Base-by-base conservation (phyloP, 2,113 vertebrate genomes). In the Melospiza melodia region DNA sequence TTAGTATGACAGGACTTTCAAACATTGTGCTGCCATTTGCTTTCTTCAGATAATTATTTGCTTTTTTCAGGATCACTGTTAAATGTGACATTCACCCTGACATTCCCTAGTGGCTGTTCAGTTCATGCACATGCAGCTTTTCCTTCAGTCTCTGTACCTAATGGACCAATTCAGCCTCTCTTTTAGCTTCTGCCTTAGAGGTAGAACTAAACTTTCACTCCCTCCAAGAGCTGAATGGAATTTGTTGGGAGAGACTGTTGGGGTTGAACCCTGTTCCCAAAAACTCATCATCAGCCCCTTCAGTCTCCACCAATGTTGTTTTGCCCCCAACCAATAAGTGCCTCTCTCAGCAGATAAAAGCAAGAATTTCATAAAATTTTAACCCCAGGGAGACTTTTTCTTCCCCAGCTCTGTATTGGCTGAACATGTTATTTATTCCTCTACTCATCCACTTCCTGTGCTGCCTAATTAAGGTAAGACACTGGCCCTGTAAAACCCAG, bases 101-200 rank as follows among this genome's bases (percentile, higher is more conserved):
- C 1, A 1, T 86, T 44, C 37, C 22, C 2, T 4, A 31, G 37
- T 37, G 46, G 5, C n/a, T 69, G 46, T 22, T 37, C 82, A 69
- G 24, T 49, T 69, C 48, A n/a, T 35, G 18, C 43, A 62, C 3
- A 3, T 0, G 0, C 9, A 35, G 4, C 1, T 73, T 51, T 85
- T 78, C 35, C 48, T 94, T 21, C 33, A 67, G 37, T 16, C 31
- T 57, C 63, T 84, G 28, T 44, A 73, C 15, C 13, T 71, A 39
- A 35, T 2, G 12, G 37, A 46, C 9, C 18, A 89, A 15, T 24
- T 35, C 31, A 84, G 31, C 5, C 15, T 6, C 44, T 78, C 43
- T 67, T 95, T 54, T 43, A 77, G 25, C 52, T 81, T 84, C 68
- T 91, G 23, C 23, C 51, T 81, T 74, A 20, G 16, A 66, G 43